Evolutionary conservation across 2,888 invertebrate species (phyloP).

Genomic region (Stenolophus ochropezus): DNA sequence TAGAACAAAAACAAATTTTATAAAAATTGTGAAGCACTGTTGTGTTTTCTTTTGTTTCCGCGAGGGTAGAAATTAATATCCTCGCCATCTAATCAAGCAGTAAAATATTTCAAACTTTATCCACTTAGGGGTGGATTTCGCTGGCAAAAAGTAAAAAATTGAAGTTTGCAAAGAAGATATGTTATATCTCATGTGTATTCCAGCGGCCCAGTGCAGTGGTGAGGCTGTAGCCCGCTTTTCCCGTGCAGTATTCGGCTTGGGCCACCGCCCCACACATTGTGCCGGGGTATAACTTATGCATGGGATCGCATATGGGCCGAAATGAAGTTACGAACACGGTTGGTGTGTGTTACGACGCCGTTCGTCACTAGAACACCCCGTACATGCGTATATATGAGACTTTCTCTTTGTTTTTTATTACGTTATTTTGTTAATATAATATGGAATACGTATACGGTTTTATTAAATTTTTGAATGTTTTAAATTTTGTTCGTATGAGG

Average conservation of each 20-base stretch:
- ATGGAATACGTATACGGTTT: slow-evolving; percentile 45
- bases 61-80: slow-evolving; percentile 4
- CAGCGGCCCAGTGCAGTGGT: background rate
- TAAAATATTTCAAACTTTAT: slow-evolving; percentile 24
- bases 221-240: background rate
- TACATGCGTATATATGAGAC: slow-evolving; percentile 41
- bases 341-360: slow-evolving; percentile 18
- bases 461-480: slow-evolving; percentile 52
- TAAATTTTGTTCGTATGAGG: slow-evolving; percentile 35
- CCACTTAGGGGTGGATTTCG: slow-evolving; percentile 23
- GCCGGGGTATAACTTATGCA: slow-evolving; percentile 66
- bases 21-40: background rate
- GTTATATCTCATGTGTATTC: slow-evolving; percentile 34
- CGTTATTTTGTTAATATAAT: slow-evolving; percentile 59
- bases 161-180: slow-evolving; percentile 47
- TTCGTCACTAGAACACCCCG: slow-evolving; percentile 26
- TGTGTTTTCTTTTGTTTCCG: background rate
- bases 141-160: slow-evolving; percentile 43
- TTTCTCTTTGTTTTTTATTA: slow-evolving; percentile 52
- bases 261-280: slow-evolving; percentile 61
- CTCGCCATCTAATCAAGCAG: slow-evolving; percentile 17
- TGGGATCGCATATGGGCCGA: slow-evolving; percentile 66
- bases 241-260: background rate
- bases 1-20: too few species aligned
- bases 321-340: slow-evolving; percentile 65